A percentile compares a stretch with the other conserved stretches of the same genome.
Evolutionary conservation across 2,113 vertebrate genomes (phyloP).

Genomic region (Platichthys stellatus): DNA sequence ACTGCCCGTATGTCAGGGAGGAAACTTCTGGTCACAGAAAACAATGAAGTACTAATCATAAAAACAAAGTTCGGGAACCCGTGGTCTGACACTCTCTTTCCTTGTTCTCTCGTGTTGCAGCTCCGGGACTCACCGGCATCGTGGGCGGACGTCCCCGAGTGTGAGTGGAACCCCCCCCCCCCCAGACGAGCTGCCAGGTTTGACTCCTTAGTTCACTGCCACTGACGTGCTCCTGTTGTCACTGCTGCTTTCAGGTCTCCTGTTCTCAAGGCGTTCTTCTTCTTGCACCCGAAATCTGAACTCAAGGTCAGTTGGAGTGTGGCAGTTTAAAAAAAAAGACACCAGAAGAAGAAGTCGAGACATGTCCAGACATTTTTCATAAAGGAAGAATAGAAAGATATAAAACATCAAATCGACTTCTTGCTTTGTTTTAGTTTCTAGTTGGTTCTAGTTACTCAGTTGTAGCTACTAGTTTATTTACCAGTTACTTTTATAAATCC

Average conservation of each 20-base stretch:
- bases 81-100: background rate
- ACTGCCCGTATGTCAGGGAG: too few relatives aligned
- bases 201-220: background rate
- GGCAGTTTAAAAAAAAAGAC: too few relatives aligned
- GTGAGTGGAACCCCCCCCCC: conserved; percentile 71
- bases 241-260: conserved; percentile 79
- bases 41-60: too few relatives aligned
- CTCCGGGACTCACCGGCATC: conserved; percentile 85
- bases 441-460: too few relatives aligned
- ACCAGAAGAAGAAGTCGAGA: background rate
- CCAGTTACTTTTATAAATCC: too few relatives aligned
- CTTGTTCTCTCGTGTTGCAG: conserved; percentile 58
- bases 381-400: too few relatives aligned
- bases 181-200: background rate
- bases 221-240: background rate
- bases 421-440: too few relatives aligned
- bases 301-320: conserved; percentile 65
- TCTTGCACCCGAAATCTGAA: conserved; percentile 83
- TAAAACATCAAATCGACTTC: too few relatives aligned
- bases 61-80: too few relatives aligned
- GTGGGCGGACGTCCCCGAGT: conserved; percentile 86
- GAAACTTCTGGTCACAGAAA: too few relatives aligned
- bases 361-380: background rate
- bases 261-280: conserved; percentile 90
- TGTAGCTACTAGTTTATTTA: too few relatives aligned